Evolutionary conservation across 2,113 vertebrate genomes (phyloP).

Genomic region (Leucosticte australis): DNA sequence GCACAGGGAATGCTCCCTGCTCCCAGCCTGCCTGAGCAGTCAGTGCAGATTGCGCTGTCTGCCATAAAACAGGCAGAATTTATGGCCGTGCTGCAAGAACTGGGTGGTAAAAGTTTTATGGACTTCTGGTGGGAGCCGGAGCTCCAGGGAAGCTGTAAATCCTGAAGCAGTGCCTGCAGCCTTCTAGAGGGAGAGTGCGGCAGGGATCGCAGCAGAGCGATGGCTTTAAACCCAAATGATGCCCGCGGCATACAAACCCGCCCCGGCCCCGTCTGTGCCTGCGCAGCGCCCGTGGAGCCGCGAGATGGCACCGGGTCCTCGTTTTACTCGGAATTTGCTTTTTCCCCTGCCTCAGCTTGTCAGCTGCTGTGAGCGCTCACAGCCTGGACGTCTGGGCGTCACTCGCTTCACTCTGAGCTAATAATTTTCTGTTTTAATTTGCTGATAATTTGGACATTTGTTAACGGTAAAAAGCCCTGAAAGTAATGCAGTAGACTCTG

Average conservation of each 20-base stretch:
- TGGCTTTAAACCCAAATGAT: not conserved
- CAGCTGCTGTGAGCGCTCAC: not conserved
- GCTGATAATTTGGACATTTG: not conserved
- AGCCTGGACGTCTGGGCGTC: not conserved
- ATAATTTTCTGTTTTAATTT: not conserved
- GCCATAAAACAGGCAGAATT: not conserved
- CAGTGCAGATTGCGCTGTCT: not conserved
- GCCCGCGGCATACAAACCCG: not conserved
- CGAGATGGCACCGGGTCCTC: constrained; percentile 28
- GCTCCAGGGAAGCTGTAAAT: not conserved
- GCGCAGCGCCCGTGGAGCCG: not conserved
- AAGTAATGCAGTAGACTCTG: not conserved
- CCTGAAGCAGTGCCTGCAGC: not conserved
- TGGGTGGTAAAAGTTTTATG: not conserved
- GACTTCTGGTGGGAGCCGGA: not conserved
- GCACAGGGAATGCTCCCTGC: rapidly evolving
- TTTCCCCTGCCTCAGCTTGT: not conserved
- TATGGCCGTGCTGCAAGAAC: not conserved
- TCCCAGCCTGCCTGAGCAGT: not conserved
- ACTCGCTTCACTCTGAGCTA: not conserved
- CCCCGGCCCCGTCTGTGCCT: not conserved
- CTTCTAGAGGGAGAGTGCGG: not conserved
- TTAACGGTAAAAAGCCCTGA: not conserved
- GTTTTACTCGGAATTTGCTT: not conserved
- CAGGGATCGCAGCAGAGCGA: not conserved